Percentiles rank a stretch among this genome's conserved stretches.
Conservation (phyloP, 2,113 vertebrate genomes). For the Pleuronectes platessa region DNA sequence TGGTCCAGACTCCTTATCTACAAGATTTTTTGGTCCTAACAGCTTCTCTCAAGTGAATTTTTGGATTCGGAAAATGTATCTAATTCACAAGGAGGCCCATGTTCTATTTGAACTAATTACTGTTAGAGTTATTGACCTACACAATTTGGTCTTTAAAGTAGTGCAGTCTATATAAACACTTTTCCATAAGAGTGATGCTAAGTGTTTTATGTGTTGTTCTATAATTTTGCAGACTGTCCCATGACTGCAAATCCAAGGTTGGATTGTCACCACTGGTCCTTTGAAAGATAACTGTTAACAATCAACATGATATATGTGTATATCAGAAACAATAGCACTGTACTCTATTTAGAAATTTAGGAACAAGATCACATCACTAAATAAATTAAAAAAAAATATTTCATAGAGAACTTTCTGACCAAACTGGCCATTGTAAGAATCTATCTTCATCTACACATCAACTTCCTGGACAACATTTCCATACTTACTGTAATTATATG, state of each 20-base stretch:
- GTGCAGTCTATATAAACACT: constrained; percentile 23
- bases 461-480: not conserved
- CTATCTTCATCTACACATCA: not conserved
- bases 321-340: too few species aligned
- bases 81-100: constrained; percentile 2
- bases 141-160: constrained; percentile 1
- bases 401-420: not conserved
- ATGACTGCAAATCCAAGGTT: not conserved
- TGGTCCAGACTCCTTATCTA: constrained; percentile 57
- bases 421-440: not conserved
- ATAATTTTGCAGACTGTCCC: too few species aligned
- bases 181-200: not conserved
- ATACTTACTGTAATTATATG: not conserved
- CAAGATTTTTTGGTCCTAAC: constrained; percentile 35
- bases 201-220: not conserved
- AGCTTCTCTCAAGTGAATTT: constrained; percentile 19
- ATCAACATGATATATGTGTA: too few species aligned
- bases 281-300: too few species aligned
- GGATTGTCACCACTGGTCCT: not conserved
- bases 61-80: constrained; percentile 34
- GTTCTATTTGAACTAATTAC: constrained; percentile 17
- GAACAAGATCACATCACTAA: too few species aligned
- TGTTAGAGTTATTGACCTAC: constrained; percentile 3
- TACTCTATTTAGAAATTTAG: too few species aligned
- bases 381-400: too few species aligned